Conservation (phyloP, 2,888 invertebrate species). For the Agonopterix heracliana region DNA sequence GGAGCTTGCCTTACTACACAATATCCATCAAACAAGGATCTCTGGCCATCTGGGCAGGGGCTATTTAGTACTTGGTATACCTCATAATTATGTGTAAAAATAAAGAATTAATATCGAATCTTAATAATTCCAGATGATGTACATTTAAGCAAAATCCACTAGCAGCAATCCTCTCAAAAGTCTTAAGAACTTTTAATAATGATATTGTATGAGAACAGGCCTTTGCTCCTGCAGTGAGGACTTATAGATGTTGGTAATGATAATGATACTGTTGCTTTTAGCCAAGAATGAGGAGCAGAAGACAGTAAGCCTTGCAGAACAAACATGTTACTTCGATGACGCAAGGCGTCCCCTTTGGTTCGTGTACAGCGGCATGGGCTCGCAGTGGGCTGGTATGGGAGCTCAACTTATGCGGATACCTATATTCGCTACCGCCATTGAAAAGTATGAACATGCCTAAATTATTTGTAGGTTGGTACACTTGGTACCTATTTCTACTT, state of each 20-base stretch:
- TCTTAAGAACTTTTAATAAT: no score
- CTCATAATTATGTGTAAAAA: no score
- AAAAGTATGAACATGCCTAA: conserved; percentile 33
- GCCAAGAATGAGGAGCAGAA: conserved; percentile 34
- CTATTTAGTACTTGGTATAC: conserved; percentile 41
- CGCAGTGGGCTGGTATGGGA: conserved; percentile 83
- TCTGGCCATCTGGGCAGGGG: conserved; percentile 56
- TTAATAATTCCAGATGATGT: no score
- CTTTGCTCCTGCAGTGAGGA: no score
- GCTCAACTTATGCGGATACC: conserved; percentile 78
- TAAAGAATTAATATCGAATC: no score
- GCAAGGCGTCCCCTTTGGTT: conserved; percentile 77
- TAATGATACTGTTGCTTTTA: conserved; percentile 12
- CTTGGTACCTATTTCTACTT: background rate
- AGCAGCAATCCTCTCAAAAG: no score
- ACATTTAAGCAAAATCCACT: no score
- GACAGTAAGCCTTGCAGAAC: conserved; percentile 36
- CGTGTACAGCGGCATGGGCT: conserved; percentile 84
- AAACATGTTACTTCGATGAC: conserved; percentile 37
- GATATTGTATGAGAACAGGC: no score
- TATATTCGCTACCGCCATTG: conserved; percentile 74
- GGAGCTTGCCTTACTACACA: conserved; percentile 48
- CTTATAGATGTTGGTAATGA: no score
- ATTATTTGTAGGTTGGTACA: background rate
- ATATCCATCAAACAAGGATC: conserved; percentile 40